Evolutionary conservation across 1,140 invertebrate species (phyloP), one percentile per base, ranked within the genome.

Genomic region (Melitaea cinxia): DNA sequence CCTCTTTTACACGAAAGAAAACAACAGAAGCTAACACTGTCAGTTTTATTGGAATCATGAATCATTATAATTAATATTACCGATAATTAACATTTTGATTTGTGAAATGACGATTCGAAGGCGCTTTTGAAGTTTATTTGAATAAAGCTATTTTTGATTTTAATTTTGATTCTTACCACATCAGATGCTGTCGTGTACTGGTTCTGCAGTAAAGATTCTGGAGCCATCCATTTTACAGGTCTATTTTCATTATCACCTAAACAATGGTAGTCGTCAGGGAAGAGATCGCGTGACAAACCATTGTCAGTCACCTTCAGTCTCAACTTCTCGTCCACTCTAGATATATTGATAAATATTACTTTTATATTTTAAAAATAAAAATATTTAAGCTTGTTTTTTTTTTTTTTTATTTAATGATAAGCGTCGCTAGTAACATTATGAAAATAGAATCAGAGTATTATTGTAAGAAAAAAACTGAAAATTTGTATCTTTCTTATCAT

Each of bases 221-320:
- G 91, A n/a, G 97, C 95, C 91, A 99, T 95, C 98, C 98, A 99
- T 87, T 98, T 98, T 59, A 99, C 94, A 0, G 98, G 97, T 57
- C 97, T 93, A 85, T 97, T 98, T 82, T 99, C 97, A 84, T 98
- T 98, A 88, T 98, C 97, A 0, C 96, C 97, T 30, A 98, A 92
- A 86, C 97, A 98, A 85, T 98, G 96, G 88, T 99, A 99, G 86
- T 99, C 98, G 69, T 95, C 94, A 4, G 98, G 97, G 87, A 99
- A 99, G 37, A 99, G 91, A 90, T 99, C 98, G 21, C 97, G 92
- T 0, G 97, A 95, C 50, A 99, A 85, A 21, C 97, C 96, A 74
- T 95, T 96, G 88, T 99, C 98, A 37, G 96, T 95, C 66, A 99
- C 92, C 89, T 97, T 95, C 37, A 99, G 94, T 82, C 94, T 94